Conservation (phyloP, 2,797 vertebrate species). For the Gymnothorax reevesii region DNA sequence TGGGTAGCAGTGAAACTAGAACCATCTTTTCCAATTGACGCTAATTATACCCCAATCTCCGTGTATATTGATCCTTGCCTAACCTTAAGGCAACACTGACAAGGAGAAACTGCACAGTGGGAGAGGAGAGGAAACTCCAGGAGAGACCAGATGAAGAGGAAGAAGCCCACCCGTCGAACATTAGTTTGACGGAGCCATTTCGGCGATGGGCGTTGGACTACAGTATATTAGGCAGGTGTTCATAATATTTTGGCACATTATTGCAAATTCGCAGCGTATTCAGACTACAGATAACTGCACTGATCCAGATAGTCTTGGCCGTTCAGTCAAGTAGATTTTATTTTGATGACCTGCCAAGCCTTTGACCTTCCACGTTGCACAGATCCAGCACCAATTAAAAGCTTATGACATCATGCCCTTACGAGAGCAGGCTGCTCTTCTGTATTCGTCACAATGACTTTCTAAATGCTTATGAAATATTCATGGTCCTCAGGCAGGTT, state of each 20-base stretch:
- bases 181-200: too few species aligned
- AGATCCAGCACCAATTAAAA: not conserved
- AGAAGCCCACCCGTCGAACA: too few species aligned
- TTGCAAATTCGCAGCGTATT: not conserved
- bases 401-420: not conserved
- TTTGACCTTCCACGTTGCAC: not conserved
- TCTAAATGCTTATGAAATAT: not conserved
- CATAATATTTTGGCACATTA: not conserved
- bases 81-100: too few species aligned
- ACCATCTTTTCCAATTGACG: not conserved
- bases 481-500: not conserved
- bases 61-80: too few species aligned
- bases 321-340: not conserved
- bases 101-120: too few species aligned
- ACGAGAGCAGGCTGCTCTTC: not conserved
- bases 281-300: not conserved
- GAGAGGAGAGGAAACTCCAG: not conserved
- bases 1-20: conserved; percentile 1
- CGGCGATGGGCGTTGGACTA: too few species aligned
- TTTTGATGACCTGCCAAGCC: not conserved
- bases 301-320: not conserved
- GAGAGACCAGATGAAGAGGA: too few species aligned
- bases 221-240: too few species aligned
- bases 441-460: not conserved
- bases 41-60: not conserved